Evolutionary conservation across 2,888 invertebrate species (phyloP), one percentile per base, ranked within the genome.

Genomic region (Tiphia femorata): DNA sequence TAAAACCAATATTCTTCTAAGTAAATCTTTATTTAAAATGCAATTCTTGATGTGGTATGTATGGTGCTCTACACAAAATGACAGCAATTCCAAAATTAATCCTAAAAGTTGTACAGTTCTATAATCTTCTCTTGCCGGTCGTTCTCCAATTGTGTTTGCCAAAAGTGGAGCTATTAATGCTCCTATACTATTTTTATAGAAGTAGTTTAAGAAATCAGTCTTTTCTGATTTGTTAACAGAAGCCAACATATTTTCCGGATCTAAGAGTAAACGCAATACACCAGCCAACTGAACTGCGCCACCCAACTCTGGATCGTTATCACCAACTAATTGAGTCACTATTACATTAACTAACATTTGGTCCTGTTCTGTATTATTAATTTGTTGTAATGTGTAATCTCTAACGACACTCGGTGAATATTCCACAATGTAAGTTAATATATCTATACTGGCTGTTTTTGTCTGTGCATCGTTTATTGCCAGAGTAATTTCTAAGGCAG

Each of bases 21-120:
- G 89, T 71, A 99, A 89, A 86, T 99, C 97, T 87, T 97, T 97
- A 86, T 95, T 95, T 79, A 98, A 89, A 85, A 98, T 94, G 86
- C 96, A 98, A 84, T 97, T 97, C 84, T 98, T 97, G 85, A 98
- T 97, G 87, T 98, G 96, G 87, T 96, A 97, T 56, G 96, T 95
- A 86, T 99, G 99, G 87, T 99, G 98, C 84, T 99, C 98, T 43
- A 99, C 97, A 86, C 98, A 99, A 86, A 98, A 99, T 33, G 97
- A 94, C 67, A 99, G 86, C 73, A 99, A 88, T 84, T 99, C 98
- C 75, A 99, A 86, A 64, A 99, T 96, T 70, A 98, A 88, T 51
- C 97, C 96, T 67, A 98, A 86, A 64, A 98, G 88, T 86, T 98
- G 98, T 70, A 98, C 98, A 50, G 96, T 97, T 85, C 95, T 93